Evolutionary conservation across 2,797 vertebrate species (phyloP).

Genomic region (Staurois parvus): DNA sequence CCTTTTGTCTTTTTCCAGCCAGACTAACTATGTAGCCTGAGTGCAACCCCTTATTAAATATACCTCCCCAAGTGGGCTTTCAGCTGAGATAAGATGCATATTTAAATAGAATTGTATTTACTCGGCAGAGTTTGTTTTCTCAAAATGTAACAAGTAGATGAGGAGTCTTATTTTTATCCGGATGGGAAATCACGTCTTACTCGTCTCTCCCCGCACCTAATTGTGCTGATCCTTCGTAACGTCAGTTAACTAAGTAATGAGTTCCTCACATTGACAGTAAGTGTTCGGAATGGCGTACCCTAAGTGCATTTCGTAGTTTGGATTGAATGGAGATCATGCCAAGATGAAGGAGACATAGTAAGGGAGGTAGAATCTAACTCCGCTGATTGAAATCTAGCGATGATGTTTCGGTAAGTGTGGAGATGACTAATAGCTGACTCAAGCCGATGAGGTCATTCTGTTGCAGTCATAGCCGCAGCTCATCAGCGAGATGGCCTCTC

Average conservation of each 20-base stretch:
- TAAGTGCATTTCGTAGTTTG: slow-evolving; percentile 26
- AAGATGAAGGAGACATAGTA: slow-evolving; percentile 37
- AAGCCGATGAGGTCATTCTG: slow-evolving; percentile 50
- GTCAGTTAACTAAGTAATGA: slow-evolving; percentile 25
- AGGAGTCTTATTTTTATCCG: neutral
- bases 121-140: neutral
- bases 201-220: neutral
- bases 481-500: slow-evolving; percentile 41
- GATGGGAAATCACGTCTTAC: slow-evolving; percentile 5
- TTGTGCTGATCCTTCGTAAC: slow-evolving; percentile 5
- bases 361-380: neutral
- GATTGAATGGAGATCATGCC: slow-evolving; percentile 33
- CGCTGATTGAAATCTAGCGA: slow-evolving; percentile 46
- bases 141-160: neutral
- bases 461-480: slow-evolving; percentile 39
- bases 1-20: too few relatives aligned
- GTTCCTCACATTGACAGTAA: slow-evolving; percentile 37
- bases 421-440: slow-evolving; percentile 54
- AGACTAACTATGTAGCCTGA: too few relatives aligned
- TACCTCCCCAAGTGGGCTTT: too few relatives aligned
- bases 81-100: too few relatives aligned
- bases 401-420: slow-evolving; percentile 46
- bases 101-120: too few relatives aligned
- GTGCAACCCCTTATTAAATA: too few relatives aligned
- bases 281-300: neutral